Evolutionary conservation across 1,140 invertebrate species (phyloP), one percentile per base, ranked within the genome.

Genomic region (Teleopsis dalmanni): DNA sequence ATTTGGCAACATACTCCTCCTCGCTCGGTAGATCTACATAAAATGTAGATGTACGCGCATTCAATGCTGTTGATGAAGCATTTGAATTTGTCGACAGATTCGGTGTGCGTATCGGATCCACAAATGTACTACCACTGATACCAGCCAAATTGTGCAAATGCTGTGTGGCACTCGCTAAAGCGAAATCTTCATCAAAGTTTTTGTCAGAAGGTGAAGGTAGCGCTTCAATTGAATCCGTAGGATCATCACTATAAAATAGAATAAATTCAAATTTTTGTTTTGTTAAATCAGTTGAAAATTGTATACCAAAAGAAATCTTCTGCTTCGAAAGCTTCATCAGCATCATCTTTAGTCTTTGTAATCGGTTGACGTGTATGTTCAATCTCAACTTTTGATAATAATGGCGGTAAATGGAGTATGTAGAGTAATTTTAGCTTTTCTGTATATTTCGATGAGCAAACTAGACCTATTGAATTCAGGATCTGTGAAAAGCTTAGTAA

Each of bases 281-380:
- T n/a, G n/a, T n/a, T n/a, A n/a, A n/a, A n/a, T n/a, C 10, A 26
- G 35, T n/a, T 13, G n/a, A n/a, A n/a, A n/a, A 29, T 31, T 43
- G 14, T n/a, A n/a, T 43, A 43, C 79, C 75, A 81, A 47, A 94
- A 92, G 72, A 91, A 93, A 56, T 90, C 84, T 16, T 87, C 83
- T 3, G 91, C 91, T 72, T 95, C 91, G 9, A 87, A 77, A 21
- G 87, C 91, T 45, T 91, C 76, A 73, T 95, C 91, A 53, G 88
- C 82, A 18, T 84, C 86, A 52, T 65, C 72, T 71, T 59, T 67
- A 50, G 19, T 82, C 7, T 82, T 56, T 2, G 59, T 55, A 45
- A 63, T 58, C 3, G 63, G 63, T 26, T 60, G 57, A 35, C 59
- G 57, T 2, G 54, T 49, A 7, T 65, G 52, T 56, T 83, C 78